Evolutionary conservation across 2,797 vertebrate genomes (phyloP), one percentile per base, ranked within the genome.

Genomic region (Sebastes nivosus): DNA sequence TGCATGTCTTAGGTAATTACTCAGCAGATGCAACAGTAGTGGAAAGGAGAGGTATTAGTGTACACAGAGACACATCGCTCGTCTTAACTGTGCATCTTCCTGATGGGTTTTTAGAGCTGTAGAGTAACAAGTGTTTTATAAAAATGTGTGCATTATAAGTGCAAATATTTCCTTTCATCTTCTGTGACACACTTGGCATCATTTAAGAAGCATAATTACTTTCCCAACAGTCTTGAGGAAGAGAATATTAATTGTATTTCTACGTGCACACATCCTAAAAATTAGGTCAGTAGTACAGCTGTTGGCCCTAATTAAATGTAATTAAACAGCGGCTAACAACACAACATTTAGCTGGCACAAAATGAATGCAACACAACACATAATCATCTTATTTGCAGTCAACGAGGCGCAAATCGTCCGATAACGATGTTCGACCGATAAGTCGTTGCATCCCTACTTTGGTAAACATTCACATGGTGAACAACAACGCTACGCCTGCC

Each of bases 1-100:
- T 11, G 42, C 65, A 79, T 74, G 72, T 84, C 8, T 82, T 24
- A 82, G 69, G 73, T 80, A 80, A 85, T 88, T 84, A 85, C 73
- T 87, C 22, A 61, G 57, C 75, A 84, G 82, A 85, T 81, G 57
- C 82, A 84, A 77, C 25, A 61, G 64, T 32, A 27, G 55, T 69
- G 46, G 69, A 82, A 69, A 69, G 87, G 50, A 87, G 57, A 73
- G 65, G 63, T 72, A 25, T 72, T 65, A 22, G 16, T 79, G 66
- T 30, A 38, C 32, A 77, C 16, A 0, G 1, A 16, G 55, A 72
- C 57, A 14, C 59, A 57, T 36, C 1, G 13, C 27, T 29, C 20
- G 55, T 46, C 20, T 64, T 36, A 46, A 27, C 42, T 46, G 30
- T 2, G 30, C 14, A 14, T 14, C 11, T n/a, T 4, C 25, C 29